These are phyloP conservation scores for Helicoverpa zea DNA, from an alignment of 1,140 invertebrate genomes.

Conservation along the genomic window DNA sequence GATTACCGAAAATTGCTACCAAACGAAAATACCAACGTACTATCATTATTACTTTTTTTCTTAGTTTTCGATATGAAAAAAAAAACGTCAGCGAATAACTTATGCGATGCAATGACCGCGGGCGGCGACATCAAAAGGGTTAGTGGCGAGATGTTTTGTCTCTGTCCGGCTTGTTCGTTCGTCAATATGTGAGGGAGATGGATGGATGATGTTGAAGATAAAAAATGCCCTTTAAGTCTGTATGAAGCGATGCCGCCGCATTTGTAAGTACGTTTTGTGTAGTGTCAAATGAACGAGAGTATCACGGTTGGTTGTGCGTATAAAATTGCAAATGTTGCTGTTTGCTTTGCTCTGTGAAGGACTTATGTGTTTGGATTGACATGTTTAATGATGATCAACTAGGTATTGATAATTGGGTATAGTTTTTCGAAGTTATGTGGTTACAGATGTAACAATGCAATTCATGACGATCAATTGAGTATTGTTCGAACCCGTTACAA, in stretches of 20 bases:
- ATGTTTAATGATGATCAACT: background rate
- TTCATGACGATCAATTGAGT: too few species aligned
- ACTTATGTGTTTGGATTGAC: slow-evolving; percentile 7
- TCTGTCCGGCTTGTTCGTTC: slow-evolving; percentile 44
- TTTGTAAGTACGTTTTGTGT: slow-evolving; percentile 45
- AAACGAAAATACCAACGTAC: slow-evolving; percentile 63
- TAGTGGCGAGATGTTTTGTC: slow-evolving; percentile 63
- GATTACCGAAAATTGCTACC: slow-evolving; percentile 78
- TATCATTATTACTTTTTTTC: slow-evolving; percentile 72
- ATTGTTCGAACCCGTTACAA: too few species aligned
- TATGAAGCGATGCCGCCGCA: slow-evolving; percentile 56
- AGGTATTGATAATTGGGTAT: too few species aligned
- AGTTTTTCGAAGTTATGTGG: too few species aligned
- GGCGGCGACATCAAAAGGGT: slow-evolving; percentile 77
- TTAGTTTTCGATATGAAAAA: slow-evolving; percentile 81
- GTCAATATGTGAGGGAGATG: slow-evolving; percentile 52
- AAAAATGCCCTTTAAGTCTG: slow-evolving; percentile 68
- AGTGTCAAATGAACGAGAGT: slow-evolving; percentile 57
- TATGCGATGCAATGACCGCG: slow-evolving; percentile 72
- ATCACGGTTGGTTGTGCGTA: slow-evolving; percentile 26
- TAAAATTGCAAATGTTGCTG: slow-evolving; percentile 40
- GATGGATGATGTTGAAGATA: slow-evolving; percentile 60
- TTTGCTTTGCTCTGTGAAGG: background rate
- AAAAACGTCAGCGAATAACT: slow-evolving; percentile 63
- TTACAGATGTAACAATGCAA: too few species aligned